Base-by-base conservation (phyloP, 2,113 vertebrate genomes). In the Lonchura striata region DNA sequence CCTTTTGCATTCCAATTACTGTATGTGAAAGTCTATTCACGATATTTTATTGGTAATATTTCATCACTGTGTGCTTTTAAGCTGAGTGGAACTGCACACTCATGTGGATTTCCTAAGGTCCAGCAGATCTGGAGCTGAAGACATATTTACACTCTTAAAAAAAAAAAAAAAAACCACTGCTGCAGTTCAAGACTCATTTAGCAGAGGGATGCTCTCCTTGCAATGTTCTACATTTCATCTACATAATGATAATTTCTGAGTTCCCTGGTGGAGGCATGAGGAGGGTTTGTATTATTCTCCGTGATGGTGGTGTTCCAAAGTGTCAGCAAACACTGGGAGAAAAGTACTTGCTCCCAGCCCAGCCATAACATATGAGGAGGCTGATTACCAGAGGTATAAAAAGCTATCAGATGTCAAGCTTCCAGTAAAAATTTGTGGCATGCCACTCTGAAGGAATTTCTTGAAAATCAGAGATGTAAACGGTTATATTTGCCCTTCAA, bases 41-140 rank as follows among this genome's bases (percentile, higher is more conserved):
- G 8, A 52, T 78, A n/a, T 93, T 96, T 94, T 95, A 88, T 95
- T 71, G 49, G 69, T 92, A 83, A 90, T 88, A 97, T 93, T 88
- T 95, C 79, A 92, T 33, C 6, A 0, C 41, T 81, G 60, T 35
- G 86, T 88, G 47, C 76, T 93, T 94, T 90, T 85, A 90, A 93
- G 56, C 66, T 83, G 47, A 81, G 28, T 57, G 28, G 60, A 90
- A 33, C 24, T 75, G 18, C 35, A 17, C 3, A 1, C 18, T 80
- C 56, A 20, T 46, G 17, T 2, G 5, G 35, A 74, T 92, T 95
- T 94, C 14, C 33, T 77, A 3, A 85, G 59, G 30, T 70, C 21
- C 35, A n/a, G 23, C 19, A 78, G 54, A 59, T 39, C 15, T 56
- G 33, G 20, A 1, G 0, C 12, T 74, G 28, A 53, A 83, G 64